Conservation (phyloP, 2,113 vertebrate genomes). For the Tachuris rubrigastra region DNA sequence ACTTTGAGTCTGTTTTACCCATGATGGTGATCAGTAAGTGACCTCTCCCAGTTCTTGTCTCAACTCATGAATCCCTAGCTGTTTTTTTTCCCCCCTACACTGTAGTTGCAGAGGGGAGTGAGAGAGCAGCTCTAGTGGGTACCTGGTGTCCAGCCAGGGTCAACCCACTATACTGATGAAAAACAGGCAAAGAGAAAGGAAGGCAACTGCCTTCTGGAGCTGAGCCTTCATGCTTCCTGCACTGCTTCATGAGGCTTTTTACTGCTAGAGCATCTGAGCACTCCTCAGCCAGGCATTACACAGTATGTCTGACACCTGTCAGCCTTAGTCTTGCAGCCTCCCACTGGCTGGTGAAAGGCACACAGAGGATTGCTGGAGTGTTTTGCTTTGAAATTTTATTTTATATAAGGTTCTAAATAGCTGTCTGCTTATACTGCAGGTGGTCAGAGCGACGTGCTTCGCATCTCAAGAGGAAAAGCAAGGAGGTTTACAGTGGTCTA, state of each 20-base stretch:
- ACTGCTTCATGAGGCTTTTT: neutral
- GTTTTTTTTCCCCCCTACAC: too few relatives aligned
- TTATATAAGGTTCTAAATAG: slow-evolving; percentile 3
- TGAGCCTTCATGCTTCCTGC: neutral
- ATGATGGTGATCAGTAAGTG: too few relatives aligned
- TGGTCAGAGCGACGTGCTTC: neutral
- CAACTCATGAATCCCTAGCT: too few relatives aligned
- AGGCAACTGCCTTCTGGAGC: neutral
- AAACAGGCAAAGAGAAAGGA: neutral
- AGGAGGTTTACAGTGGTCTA: neutral
- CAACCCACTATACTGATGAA: neutral
- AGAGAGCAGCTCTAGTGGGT: too few relatives aligned
- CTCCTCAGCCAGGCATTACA: neutral
- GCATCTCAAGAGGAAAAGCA: neutral
- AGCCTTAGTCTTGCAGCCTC: neutral
- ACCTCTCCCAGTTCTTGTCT: too few relatives aligned
- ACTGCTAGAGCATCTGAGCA: rapidly evolving
- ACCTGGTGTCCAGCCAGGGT: too few relatives aligned
- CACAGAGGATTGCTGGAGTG: neutral
- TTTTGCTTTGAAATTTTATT: slow-evolving; percentile 3
- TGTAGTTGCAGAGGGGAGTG: too few relatives aligned
- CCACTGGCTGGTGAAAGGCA: neutral
- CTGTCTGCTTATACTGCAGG: neutral
- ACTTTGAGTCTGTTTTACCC: too few relatives aligned
- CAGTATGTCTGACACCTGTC: neutral